Evolutionary conservation across 2,888 invertebrate species (phyloP), one percentile per base, ranked within the genome.

Genomic region (Pocota personata): DNA sequence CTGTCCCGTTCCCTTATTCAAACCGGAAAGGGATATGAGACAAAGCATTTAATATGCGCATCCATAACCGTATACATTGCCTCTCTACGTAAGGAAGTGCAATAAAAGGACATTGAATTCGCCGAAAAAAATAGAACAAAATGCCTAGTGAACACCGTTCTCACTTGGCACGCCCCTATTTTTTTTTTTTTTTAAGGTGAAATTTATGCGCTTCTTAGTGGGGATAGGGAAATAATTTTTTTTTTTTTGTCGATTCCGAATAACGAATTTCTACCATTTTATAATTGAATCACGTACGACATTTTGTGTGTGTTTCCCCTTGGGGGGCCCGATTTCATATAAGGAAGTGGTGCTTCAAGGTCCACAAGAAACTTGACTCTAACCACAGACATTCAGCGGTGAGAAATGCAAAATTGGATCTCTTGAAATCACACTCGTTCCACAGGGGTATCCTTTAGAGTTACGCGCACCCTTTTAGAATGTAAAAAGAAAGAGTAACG

Each of bases 261-360:
- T 78, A 78, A 78, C 60, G 77, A 55, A 60, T 71, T 43, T 52
- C 60, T 52, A 30, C 73, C 90, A 91, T 90, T 91, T 91, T 92
- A 91, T 91, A 91, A 91, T 92, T 91, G 91, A 91, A 92, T 91
- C 91, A 91, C 91, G 91, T 92, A 91, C 91, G 90, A 90, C 90
- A 89, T 89, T 91, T 90, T 90, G 84, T 88, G 87, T 80, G 64
- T 84, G 64, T 57, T 75, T 55, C 43, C 72, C 27, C 16, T 21
- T 21, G 50, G 48, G 46, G 12, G 14, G 40, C 8, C 43, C 7
- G 32, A 24, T 58, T 21, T n/a, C n/a, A n/a, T 50, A 43, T 50
- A 3, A 21, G 6, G 32, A 4, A 19, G 66, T n/a, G 37, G 37
- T 50, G 60, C 50, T 30, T 46, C 5, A 5, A 43, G 46, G 48